phyloP scores from a whole-genome alignment of 1,140 invertebrate species.

The Homarus americanus region DNA sequence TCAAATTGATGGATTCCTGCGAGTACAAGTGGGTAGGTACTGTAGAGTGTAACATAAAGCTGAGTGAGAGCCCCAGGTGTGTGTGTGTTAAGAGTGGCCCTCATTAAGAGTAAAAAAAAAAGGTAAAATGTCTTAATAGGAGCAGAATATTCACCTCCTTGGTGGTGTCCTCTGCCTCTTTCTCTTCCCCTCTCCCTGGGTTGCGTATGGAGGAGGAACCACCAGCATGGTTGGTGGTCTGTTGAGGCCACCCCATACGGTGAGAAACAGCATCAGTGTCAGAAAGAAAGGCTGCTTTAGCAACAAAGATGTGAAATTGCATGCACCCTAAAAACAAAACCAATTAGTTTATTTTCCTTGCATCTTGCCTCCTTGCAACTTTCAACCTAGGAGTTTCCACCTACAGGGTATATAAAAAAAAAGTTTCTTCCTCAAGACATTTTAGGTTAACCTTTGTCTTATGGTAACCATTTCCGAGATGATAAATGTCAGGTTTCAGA shows the following conservation, averaged over 20 bases:
- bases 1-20: no score
- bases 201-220: conserved; percentile 18
- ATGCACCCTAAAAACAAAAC: conserved; percentile 13
- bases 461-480: no score
- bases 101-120: conserved; percentile 10
- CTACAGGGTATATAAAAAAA: no score
- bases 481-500: no score
- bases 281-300: conserved; percentile 61
- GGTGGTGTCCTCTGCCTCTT: conserved; percentile 49
- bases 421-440: no score
- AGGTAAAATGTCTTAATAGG: conserved; percentile 45
- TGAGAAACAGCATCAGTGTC: conserved; percentile 60
- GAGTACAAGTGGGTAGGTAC: no score
- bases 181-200: conserved; percentile 48
- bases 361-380: background rate
- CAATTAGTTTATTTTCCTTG: background rate
- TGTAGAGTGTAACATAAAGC: no score
- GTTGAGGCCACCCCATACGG: conserved; percentile 43
- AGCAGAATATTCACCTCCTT: conserved; percentile 66
- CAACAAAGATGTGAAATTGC: conserved; percentile 15
- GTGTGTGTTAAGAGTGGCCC: no score
- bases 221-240: conserved; percentile 63
- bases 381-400: background rate
- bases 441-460: no score
- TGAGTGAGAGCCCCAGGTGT: no score